Evolutionary conservation across 2,888 invertebrate species (phyloP), one percentile per base, ranked within the genome.

Genomic region (Drosophila formosana): DNA sequence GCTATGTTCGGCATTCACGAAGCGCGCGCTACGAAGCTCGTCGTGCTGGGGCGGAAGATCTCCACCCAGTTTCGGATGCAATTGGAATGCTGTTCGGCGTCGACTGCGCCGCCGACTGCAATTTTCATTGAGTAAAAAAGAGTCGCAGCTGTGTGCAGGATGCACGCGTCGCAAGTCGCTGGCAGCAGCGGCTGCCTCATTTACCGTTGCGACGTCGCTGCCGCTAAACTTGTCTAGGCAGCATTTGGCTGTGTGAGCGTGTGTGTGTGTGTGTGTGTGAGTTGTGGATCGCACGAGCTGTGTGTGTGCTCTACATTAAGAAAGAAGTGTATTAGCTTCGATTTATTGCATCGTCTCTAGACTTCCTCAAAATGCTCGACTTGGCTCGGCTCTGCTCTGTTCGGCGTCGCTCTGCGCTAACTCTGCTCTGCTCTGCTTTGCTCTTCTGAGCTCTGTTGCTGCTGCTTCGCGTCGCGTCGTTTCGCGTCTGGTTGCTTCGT

Each of bases 1-100:
- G 37, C 25, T 25, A 43, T 9, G 51, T 61, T 61, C 61, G 61
- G 57, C 34, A 7, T 41, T 65, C n/a, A 61, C 56, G 64, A 66
- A 50, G 39, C 61, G 56, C 49, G 68, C 78, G 78, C 37, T 3
- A 11, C n/a, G 76, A 18, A 77, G 82, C 77, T 81, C 39, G 39
- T 41, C 39, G 39, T 80, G 78, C 77, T 81, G 85, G 85, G 88
- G 88, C 87, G 86, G 87, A 85, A 88, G 90, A 91, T 90, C 90
- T 91, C 90, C 90, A 91, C 90, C 90, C 90, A 91, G 90, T 89
- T 89, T 90, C 89, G 89, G 90, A 88, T 90, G 89, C 87, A 84
- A 78, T 85, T 88, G 89, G 90, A 89, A 89, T 89, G 89, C 74
- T 74, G 84, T 82, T 66, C 39, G 65, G 57, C 69, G 75, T 51